Percentiles rank a stretch among this genome's conserved stretches.
These are phyloP conservation scores for Toxonevra muliebris DNA, from an alignment of 2,888 invertebrate species.

Conservation along the genomic window DNA sequence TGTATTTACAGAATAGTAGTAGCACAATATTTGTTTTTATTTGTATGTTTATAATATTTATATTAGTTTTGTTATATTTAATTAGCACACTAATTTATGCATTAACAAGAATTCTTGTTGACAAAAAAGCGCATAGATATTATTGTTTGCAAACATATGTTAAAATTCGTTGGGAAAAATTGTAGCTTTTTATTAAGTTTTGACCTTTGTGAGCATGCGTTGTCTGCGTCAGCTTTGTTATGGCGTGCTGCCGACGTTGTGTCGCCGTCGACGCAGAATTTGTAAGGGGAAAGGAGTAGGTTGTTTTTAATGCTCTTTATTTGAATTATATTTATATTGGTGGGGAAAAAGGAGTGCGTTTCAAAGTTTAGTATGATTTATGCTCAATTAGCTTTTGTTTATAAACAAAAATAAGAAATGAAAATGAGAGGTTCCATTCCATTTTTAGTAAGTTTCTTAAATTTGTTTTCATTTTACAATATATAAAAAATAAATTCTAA, in stretches of 20 bases:
- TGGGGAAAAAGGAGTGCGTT: slow-evolving; percentile 12
- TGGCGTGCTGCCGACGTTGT: not conserved
- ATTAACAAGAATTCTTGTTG: not conserved
- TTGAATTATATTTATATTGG: slow-evolving; percentile 4
- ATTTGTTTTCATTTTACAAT: not conserved
- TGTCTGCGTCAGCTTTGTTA: slow-evolving; percentile 9
- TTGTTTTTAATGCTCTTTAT: not conserved
- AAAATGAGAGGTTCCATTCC: not conserved
- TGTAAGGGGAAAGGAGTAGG: not conserved
- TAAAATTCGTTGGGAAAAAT: not conserved
- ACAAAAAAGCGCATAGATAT: too few species aligned
- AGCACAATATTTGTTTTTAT: slow-evolving; percentile 11
- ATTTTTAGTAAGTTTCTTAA: not conserved
- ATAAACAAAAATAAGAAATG: slow-evolving; percentile 21
- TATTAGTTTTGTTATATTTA: not conserved
- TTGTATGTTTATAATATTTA: not conserved
- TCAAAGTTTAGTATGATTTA: slow-evolving; percentile 12
- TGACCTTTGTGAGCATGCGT: slow-evolving; percentile 21
- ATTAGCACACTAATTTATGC: not conserved
- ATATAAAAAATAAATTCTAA: too few species aligned
- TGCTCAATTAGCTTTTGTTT: slow-evolving; percentile 20
- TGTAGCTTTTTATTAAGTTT: slow-evolving; percentile 1
- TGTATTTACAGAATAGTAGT: not conserved
- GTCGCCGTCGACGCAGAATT: not conserved
- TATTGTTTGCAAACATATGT: too few species aligned